A percentile compares a stretch with the other conserved stretches of the same genome.
These are phyloP conservation scores for Rhadinocentrus ornatus DNA, from an alignment of 2,797 vertebrate genomes.

Conservation along the genomic window DNA sequence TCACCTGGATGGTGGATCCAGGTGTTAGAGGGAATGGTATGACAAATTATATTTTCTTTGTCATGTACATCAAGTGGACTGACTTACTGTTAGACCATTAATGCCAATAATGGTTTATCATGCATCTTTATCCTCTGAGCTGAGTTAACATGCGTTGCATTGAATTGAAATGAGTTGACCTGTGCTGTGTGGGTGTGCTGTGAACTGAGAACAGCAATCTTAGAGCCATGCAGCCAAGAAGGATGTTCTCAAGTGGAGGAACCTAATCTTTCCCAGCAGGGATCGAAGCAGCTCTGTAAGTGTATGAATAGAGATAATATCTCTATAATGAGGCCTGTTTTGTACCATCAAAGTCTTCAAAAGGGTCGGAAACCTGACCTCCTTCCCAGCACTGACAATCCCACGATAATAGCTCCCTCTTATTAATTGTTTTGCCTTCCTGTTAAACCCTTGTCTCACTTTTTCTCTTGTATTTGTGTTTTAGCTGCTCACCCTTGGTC, in stretches of 20 bases:
- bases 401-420: conserved; percentile 85
- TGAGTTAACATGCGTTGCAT: conserved; percentile 36
- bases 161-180: conserved; percentile 9
- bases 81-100: not conserved
- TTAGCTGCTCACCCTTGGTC: conserved; percentile 54
- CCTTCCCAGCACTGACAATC: conserved; percentile 82
- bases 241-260: conserved; percentile 85
- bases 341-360: conserved; percentile 88
- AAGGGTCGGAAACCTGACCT: conserved; percentile 86
- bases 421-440: conserved; percentile 87
- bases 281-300: conserved; percentile 84
- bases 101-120: not conserved
- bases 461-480: conserved; percentile 43
- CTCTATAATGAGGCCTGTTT: conserved; percentile 90
- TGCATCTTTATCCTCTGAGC: conserved; percentile 7
- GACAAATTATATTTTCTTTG: not conserved
- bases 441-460: conserved; percentile 67
- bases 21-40: not conserved
- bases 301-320: conserved; percentile 92
- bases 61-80: not conserved
- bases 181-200: conserved; percentile 63
- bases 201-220: conserved; percentile 74
- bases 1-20: not conserved
- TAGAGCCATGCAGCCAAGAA: conserved; percentile 71
- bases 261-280: conserved; percentile 88